These are phyloP conservation scores for Myiotriccus ornatus DNA, from an alignment of 2,797 vertebrate genomes.

Conservation along the genomic window DNA sequence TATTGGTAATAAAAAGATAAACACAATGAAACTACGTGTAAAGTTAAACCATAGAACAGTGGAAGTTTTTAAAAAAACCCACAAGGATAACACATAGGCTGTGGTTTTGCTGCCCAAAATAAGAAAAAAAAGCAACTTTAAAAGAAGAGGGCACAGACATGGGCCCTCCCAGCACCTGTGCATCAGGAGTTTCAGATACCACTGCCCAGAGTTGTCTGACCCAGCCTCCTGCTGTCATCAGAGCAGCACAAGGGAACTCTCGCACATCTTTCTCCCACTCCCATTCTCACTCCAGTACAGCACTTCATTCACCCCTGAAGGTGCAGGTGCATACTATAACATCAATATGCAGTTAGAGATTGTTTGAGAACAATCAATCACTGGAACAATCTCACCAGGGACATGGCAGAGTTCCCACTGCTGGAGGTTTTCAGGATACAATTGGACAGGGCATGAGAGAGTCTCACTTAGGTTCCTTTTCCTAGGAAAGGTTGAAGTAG, in stretches of 20 bases:
- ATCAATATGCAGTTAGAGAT: neutral
- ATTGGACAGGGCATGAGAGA: fast-evolving
- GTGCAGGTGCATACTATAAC: neutral
- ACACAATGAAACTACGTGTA: neutral
- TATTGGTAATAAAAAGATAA: neutral
- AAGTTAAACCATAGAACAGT: neutral
- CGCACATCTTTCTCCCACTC: neutral
- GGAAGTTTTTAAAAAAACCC: neutral
- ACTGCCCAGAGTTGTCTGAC: neutral
- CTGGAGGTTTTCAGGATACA: neutral
- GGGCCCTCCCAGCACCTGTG: neutral
- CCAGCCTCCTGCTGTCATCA: neutral
- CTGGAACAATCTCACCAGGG: neutral
- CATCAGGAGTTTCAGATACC: neutral
- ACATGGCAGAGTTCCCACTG: fast-evolving
- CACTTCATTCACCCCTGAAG: neutral
- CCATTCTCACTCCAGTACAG: neutral
- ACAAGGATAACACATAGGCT: neutral
- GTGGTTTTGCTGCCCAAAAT: neutral
- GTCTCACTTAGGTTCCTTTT: neutral
- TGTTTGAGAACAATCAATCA: neutral
- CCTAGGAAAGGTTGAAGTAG: neutral
- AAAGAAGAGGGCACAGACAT: neutral
- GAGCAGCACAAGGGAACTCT: neutral
- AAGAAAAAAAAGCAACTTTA: neutral